phyloP scores from a whole-genome alignment of 2,113 vertebrate genomes.

The Acanthisitta chloris region DNA sequence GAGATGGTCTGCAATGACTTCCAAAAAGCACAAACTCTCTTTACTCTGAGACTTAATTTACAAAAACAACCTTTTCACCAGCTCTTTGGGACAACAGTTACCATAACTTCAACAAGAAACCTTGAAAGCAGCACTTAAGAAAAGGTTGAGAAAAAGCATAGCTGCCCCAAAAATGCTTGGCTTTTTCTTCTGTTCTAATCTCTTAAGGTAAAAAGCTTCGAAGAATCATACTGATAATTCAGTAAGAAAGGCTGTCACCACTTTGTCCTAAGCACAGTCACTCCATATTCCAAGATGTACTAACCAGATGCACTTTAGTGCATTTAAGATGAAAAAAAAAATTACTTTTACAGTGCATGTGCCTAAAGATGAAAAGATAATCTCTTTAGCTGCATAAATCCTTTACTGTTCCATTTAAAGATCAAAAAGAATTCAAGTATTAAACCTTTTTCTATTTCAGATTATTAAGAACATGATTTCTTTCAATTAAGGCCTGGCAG shows the following conservation, averaged over 20 bases:
- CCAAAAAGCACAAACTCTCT: background rate
- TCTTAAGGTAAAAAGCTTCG: background rate
- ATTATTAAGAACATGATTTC: background rate
- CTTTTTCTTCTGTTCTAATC: background rate
- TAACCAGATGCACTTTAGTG: background rate
- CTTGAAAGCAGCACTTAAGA: background rate
- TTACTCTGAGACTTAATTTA: background rate
- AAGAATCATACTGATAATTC: background rate
- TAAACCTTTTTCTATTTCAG: constrained; percentile 35
- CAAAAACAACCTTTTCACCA: background rate
- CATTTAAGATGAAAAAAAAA: background rate
- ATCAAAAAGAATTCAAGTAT: constrained; percentile 42
- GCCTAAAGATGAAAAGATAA: constrained; percentile 43
- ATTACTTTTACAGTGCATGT: background rate
- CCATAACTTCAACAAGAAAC: background rate
- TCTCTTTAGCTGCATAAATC: constrained; percentile 40
- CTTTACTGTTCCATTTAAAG: constrained; percentile 29
- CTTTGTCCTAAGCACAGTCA: constrained; percentile 4
- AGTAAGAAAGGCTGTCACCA: background rate
- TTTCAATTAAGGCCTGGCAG: constrained; percentile 40
- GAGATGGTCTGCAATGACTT: background rate
- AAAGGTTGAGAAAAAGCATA: background rate
- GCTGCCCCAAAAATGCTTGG: background rate
- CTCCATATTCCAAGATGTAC: background rate
- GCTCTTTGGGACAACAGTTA: background rate